Evolutionary conservation across 2,888 invertebrate species (phyloP).

Genomic region (Orchesellides sinensis): DNA sequence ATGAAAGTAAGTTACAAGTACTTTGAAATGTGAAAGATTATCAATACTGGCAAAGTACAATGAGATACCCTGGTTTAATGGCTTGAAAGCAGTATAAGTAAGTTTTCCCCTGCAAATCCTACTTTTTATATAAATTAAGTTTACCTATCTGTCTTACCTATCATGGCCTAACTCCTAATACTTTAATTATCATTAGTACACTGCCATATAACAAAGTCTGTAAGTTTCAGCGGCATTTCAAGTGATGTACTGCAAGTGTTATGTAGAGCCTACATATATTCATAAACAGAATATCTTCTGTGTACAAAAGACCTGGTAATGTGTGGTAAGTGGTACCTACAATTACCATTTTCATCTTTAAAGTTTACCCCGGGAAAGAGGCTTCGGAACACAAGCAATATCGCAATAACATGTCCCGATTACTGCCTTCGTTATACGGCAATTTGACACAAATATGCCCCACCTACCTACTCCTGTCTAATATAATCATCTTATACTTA

Average conservation of each 20-base stretch:
- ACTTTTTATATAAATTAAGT: no score
- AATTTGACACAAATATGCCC: no score
- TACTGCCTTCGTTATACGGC: not conserved
- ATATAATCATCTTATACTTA: not conserved
- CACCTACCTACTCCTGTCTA: not conserved
- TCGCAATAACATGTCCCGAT: not conserved
- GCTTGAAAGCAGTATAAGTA: not conserved
- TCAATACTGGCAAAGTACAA: not conserved
- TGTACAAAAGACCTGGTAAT: no score
- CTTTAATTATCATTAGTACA: not conserved
- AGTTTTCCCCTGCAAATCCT: constrained; percentile 56
- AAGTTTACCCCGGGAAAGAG: constrained; percentile 27
- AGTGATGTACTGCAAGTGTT: no score
- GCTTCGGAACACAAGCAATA: not conserved
- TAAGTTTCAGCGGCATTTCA: not conserved
- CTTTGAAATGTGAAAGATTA: not conserved
- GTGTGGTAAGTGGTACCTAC: no score
- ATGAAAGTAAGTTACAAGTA: not conserved
- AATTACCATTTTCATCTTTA: not conserved
- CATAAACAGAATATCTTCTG: not conserved
- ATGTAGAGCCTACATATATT: no score
- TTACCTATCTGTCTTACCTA: no score
- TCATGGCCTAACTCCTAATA: not conserved
- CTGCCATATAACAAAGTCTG: not conserved
- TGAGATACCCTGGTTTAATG: constrained; percentile 2